Conservation (phyloP, 2,888 invertebrate species). For the Tetanocera ferruginea region DNA sequence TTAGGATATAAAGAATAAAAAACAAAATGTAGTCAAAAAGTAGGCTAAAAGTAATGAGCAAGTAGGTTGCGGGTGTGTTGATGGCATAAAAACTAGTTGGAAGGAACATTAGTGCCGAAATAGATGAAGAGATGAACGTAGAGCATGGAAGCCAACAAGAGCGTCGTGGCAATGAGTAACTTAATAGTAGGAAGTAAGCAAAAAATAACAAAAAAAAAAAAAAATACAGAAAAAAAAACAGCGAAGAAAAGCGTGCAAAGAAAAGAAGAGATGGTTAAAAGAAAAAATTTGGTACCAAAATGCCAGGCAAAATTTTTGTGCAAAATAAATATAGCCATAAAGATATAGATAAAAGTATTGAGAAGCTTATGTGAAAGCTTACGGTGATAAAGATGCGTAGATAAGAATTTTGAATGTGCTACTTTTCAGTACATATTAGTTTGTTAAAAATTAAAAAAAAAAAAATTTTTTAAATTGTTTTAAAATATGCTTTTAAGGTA, state of each 20-base stretch:
- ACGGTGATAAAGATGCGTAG: too few relatives aligned
- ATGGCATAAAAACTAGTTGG: neutral
- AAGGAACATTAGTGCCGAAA: neutral
- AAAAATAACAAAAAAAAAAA: conserved; percentile 3
- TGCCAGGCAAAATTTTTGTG: too few relatives aligned
- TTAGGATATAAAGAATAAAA: neutral
- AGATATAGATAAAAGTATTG: too few relatives aligned
- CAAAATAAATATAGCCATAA: too few relatives aligned
- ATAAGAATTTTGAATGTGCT: too few relatives aligned
- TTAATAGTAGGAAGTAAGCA: neutral
- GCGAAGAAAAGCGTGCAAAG: conserved; percentile 27
- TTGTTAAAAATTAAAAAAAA: too few relatives aligned
- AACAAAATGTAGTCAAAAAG: neutral
- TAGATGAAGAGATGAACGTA: neutral
- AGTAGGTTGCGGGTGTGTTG: neutral
- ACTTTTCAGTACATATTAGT: too few relatives aligned
- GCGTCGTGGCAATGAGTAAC: neutral
- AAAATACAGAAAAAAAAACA: conserved; percentile 2
- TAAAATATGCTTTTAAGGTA: too few relatives aligned
- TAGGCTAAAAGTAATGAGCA: neutral
- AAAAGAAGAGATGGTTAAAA: conserved; percentile 4
- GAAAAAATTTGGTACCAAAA: too few relatives aligned
- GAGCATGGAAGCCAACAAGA: neutral
- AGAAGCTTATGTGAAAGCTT: too few relatives aligned
- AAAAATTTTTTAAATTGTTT: too few relatives aligned